Conservation (phyloP, 2,113 vertebrate genomes). For the Nycticebus coucang region DNA sequence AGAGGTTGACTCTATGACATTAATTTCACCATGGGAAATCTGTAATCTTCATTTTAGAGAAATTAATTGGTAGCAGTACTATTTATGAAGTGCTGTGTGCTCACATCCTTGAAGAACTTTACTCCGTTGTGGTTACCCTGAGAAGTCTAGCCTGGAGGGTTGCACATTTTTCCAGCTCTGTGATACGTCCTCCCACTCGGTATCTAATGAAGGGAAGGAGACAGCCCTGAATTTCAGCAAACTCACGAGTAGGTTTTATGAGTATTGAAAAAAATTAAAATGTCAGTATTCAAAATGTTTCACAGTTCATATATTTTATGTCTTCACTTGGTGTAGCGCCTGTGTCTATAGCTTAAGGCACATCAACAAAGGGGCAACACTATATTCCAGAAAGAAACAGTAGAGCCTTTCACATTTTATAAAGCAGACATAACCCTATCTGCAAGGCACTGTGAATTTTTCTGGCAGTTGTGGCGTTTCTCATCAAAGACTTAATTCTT, state of each 20-base stretch:
- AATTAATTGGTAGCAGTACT: constrained; percentile 10
- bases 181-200: constrained; percentile 25
- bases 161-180: constrained; percentile 46
- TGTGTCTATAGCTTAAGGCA: background rate
- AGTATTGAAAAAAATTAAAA: constrained; percentile 54
- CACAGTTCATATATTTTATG: constrained; percentile 31
- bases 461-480: background rate
- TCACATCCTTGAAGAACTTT: constrained; percentile 33
- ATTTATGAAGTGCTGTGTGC: background rate
- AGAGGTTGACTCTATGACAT: constrained; percentile 36
- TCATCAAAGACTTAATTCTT: background rate
- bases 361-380: background rate
- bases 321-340: background rate
- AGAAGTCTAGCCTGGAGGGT: constrained; percentile 32
- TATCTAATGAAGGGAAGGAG: constrained; percentile 47
- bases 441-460: background rate
- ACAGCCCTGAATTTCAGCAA: constrained; percentile 22
- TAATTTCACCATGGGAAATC: constrained; percentile 40
- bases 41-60: constrained; percentile 54
- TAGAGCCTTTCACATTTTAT: background rate
- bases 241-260: constrained; percentile 12
- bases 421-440: background rate
- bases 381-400: background rate
- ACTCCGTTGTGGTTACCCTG: background rate
- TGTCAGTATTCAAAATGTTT: constrained; percentile 25